Base-by-base conservation (phyloP, 2,113 vertebrate species). In the Cranoglanis bouderius region DNA sequence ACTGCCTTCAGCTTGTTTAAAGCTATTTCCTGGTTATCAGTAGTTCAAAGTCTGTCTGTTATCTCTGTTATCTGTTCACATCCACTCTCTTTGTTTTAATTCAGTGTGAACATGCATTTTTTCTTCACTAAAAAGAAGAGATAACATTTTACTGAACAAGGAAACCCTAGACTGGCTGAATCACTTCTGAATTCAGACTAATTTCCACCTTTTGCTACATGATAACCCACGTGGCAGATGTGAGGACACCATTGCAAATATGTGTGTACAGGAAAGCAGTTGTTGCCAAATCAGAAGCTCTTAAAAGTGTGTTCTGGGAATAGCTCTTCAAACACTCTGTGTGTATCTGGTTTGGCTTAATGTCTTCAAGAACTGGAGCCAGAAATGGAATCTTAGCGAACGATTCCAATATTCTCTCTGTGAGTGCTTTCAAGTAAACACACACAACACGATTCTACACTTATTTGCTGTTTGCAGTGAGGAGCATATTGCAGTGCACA, bases 401-500 rank as follows among this genome's bases (percentile, higher is more conserved):
- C 21, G n/a, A 70, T 77, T 82, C 26, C 74, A 86, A 87, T 74
- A 72, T 84, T 85, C 38, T 85, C 81, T 80, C 59, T 57, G 83
- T 53, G 18, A 80, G 49, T 83, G 65, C 8, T 16, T 67, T 84
- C 59, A 87, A 91, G 88, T 87, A 90, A 91, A 90, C 81, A 91
- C 85, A 89, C 88, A 72, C 87, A 82, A 82, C 85, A 88, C 26
- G 80, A 82, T 40, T 51, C 35, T 82, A 77, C 70, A 72, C 63
- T 74, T 84, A 90, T 90, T 82, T 81, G 55, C 26, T 13, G 80
- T 88, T 80, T 77, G 81, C 61, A 81, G 72, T 85, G 82, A 90
- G 85, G 49, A 89, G 51, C 82, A 85, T 70, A 84, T 88, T 88
- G 82, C 86, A 85, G 83, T 32, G 32, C 72, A 82, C 83, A 89